Base-by-base conservation (phyloP, 2,113 vertebrate genomes). In the Phalacrocorax aristotelis region DNA sequence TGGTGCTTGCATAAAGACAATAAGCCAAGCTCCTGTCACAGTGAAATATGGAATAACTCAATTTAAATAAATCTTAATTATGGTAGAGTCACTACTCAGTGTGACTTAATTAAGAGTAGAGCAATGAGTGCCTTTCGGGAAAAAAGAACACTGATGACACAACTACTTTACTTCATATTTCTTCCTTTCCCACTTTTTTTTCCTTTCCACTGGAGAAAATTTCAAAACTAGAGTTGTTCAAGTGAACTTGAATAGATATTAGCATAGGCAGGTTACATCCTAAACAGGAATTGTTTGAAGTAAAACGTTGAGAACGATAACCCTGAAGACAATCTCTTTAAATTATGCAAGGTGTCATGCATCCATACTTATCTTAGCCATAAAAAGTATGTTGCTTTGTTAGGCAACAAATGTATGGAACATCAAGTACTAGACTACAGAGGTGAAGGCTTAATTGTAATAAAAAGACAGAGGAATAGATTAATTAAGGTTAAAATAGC, bases 1-100 rank as follows among this genome's bases (percentile, higher is more conserved):
- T 77, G 70, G 76, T 90, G 66, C 88, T 90, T 90, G 76, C 65
- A 34, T 89, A 94, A 93, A 95, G 94, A 96, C 76, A 93, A 89
- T 92, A 94, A 95, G 81, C 94, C 93, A 97, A 85, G 71, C 18
- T 90, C 83, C 94, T 96, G 94, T 96, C 94, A 91, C 44, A 66
- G n/a, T 95, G 96, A 95, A 96, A 95, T 97, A 95, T 95, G 93
- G 87, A 93, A 83, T 95, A 97, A 87, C 84, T 93, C 66, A 1
- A 22, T 79, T 86, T 81, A 93, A 97, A 95, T 96, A 95, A 95
- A 97, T 97, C 95, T 96, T 94, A 97, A 97, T 97, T 97, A 97
- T 62, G 49, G 32, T 70, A 32, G 62, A 95, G 89, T 85, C 81
- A 76, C 84, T 92, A 92, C 79, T 92, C 83, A 90, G 75, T 95